Evolutionary conservation across 64 coral and sea anemone genomes (phyloP).

Genomic region (Hydrozoanthus tunicans): DNA sequence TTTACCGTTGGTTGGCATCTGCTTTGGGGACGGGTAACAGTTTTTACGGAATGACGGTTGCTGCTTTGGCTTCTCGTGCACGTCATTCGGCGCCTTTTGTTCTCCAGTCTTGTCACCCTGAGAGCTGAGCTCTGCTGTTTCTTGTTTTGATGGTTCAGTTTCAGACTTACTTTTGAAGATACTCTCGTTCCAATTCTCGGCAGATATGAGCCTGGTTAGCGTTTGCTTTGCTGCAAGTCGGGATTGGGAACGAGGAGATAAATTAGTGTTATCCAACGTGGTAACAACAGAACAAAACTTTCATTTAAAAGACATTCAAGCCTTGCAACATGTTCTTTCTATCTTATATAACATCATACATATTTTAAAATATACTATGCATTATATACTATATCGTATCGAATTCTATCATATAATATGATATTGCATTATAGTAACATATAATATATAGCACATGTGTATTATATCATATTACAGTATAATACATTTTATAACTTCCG

Average conservation of each 20-base stretch:
- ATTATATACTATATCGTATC: too few relatives aligned
- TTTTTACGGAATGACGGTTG: not conserved
- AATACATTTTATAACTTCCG: too few relatives aligned
- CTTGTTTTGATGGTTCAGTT: not conserved
- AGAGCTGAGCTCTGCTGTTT: not conserved
- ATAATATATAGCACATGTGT: too few relatives aligned
- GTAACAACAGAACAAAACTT: not conserved
- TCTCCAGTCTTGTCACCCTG: not conserved
- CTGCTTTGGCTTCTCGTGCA: not conserved
- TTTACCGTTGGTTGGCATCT: not conserved
- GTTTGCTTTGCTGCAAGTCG: slow-evolving; percentile 5
- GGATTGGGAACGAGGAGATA: not conserved
- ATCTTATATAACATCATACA: too few relatives aligned
- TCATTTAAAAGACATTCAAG: not conserved
- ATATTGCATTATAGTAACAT: too few relatives aligned
- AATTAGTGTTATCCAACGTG: not conserved
- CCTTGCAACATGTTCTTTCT: too few relatives aligned
- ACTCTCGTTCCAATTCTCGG: not conserved
- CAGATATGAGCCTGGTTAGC: not conserved
- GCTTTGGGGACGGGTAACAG: not conserved
- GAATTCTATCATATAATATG: too few relatives aligned
- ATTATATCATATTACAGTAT: too few relatives aligned
- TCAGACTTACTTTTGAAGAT: not conserved
- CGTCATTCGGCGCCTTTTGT: not conserved
- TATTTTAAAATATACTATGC: too few relatives aligned